Base-by-base conservation (phyloP, 2,888 invertebrate genomes). In the Leptinotarsa juncta region DNA sequence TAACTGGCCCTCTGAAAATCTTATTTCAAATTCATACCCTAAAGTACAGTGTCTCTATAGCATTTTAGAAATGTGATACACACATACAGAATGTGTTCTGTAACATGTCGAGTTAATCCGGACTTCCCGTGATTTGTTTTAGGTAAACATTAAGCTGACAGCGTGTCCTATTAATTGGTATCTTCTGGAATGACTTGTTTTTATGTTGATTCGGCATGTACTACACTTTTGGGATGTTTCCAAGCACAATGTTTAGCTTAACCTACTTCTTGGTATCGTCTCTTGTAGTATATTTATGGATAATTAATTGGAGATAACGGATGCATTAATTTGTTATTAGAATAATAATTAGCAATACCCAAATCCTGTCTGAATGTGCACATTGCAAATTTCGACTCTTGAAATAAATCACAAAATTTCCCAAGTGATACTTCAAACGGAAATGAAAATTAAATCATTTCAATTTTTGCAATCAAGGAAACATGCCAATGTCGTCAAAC, bases 51-150 rank as follows among this genome's bases (percentile, higher is more conserved):
- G 4, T 23, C 32, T 26, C 32, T 50, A n/a, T 67, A 42, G 4
- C 53, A 42, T 55, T n/a, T 49, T 4, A 23, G 51, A 67, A 67
- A 62, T 62, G n/a, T n/a, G 62, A 62, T 62, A 62, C 62, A 62
- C 62, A 32, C 42, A 18, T n/a, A 69, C 60, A 69, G 51, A 51
- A 62, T 50, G 62, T 49, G 65, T 73, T 65, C 71, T 77, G 76
- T 70, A 77, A 77, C 72, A 57, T 72, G 65, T 77, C 76, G 51
- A 68, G 57, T 49, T 77, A 77, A 77, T 77, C 76, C 72, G 66
- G 77, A 79, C 79, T 77, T 79, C 79, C 79, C 77, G 79, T 78
- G 76, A 78, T 77, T 73, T 77, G 78, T 77, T 79, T 79, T 78
- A 73, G 79, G 79, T 79, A 79, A 79, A 79, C 79, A 79, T 78